These are phyloP conservation scores for Machaerirhynchus nigripectus DNA, from an alignment of 2,113 vertebrate genomes.

Conservation along the genomic window DNA sequence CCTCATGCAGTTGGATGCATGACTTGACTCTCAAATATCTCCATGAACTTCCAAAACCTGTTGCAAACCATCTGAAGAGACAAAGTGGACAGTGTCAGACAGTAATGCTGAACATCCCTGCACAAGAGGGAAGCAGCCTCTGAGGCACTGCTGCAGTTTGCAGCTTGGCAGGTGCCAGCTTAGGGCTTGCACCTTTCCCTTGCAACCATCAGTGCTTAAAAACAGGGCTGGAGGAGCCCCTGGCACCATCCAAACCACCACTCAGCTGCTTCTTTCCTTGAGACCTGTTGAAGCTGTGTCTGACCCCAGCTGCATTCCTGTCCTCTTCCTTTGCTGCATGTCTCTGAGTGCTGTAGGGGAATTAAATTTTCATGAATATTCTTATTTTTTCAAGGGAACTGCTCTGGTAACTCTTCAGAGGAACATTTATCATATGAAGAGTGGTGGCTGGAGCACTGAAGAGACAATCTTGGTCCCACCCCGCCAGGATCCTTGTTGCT, in stretches of 20 bases:
- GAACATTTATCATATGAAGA: not conserved
- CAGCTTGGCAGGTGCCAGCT: not conserved
- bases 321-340: not conserved
- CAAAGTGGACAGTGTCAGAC: accelerated
- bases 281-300: not conserved
- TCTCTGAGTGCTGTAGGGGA: not conserved
- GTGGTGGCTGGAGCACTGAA: not conserved
- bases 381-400: not conserved
- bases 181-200: not conserved
- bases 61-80: not conserved
- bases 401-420: not conserved
- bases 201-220: not conserved
- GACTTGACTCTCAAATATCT: not conserved
- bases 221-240: not conserved
- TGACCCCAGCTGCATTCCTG: not conserved
- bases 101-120: not conserved
- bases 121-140: not conserved
- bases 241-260: not conserved
- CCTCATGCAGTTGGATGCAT: not conserved
- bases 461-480: not conserved
- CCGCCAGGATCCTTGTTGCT: not conserved
- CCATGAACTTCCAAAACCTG: not conserved
- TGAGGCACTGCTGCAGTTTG: not conserved
- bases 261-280: not conserved
- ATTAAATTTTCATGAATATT: not conserved